Conservation (phyloP, 2,888 invertebrate genomes). For the Amphimallon solstitiale region DNA sequence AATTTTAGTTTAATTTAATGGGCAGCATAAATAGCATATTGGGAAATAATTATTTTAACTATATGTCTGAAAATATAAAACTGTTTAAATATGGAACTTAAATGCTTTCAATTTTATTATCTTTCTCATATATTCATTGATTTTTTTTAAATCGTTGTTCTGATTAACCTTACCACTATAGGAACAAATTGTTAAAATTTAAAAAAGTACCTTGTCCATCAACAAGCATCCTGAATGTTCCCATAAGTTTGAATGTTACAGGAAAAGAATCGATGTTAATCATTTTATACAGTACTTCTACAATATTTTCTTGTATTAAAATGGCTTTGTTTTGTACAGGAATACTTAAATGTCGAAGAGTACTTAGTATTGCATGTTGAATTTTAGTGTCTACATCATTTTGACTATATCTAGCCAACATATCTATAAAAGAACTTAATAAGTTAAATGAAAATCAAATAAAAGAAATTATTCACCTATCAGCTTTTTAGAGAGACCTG, state of each 20-base stretch:
- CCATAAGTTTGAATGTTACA: constrained; percentile 87
- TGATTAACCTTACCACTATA: no score
- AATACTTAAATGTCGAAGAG: constrained; percentile 81
- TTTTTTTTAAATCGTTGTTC: no score
- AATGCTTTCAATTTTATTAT: no score
- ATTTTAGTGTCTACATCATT: constrained; percentile 70
- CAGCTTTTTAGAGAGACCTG: constrained; percentile 78
- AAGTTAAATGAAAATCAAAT: neutral
- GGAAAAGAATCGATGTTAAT: constrained; percentile 73
- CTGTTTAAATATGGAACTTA: no score
- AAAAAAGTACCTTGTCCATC: constrained; percentile 85
- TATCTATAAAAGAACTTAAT: constrained; percentile 52
- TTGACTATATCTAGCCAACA: constrained; percentile 68
- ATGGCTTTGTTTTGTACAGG: constrained; percentile 78
- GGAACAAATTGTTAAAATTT: no score
- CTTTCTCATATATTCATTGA: no score
- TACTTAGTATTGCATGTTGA: constrained; percentile 80
- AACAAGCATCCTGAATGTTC: constrained; percentile 86
- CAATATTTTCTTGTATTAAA: constrained; percentile 77
- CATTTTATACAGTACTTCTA: constrained; percentile 79
- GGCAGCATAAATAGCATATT: no score
- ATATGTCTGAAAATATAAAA: no score
- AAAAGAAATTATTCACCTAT: constrained; percentile 64
- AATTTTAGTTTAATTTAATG: no score
- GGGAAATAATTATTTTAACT: no score